A percentile compares a stretch with the other conserved stretches of the same genome.
phyloP scores from a whole-genome alignment of 2,797 vertebrate species.

The Pangasius macronema region DNA sequence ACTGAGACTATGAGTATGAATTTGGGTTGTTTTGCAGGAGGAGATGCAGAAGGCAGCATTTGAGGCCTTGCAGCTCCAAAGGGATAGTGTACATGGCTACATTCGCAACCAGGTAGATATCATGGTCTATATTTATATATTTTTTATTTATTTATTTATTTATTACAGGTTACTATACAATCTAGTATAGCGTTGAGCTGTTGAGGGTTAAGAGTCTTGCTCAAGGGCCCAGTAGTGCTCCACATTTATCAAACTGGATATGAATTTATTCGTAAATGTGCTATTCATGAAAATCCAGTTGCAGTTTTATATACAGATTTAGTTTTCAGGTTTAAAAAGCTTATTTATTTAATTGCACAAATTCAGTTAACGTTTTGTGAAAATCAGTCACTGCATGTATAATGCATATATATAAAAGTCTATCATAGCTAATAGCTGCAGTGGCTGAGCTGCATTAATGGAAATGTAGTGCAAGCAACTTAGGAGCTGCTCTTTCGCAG shows the following conservation, averaged over 20 bases:
- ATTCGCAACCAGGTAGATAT: constrained; percentile 87
- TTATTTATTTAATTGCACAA: not conserved
- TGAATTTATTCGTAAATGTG: not conserved
- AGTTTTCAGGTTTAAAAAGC: not conserved
- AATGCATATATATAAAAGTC: not conserved
- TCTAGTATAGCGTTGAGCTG: not conserved
- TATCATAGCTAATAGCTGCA: not conserved
- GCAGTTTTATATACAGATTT: not conserved
- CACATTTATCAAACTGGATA: not conserved
- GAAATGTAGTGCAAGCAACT: not conserved
- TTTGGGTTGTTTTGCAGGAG: constrained; percentile 72
- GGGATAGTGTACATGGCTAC: constrained; percentile 86
- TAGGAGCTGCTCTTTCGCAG: not conserved
- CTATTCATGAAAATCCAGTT: not conserved
- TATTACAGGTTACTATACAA: not conserved
- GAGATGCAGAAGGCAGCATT: constrained; percentile 95
- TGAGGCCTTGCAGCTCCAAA: constrained; percentile 92
- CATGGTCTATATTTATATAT: not conserved
- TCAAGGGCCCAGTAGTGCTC: not conserved
- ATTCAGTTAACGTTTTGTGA: not conserved
- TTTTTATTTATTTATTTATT: not conserved
- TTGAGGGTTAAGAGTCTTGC: not conserved
- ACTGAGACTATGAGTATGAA: not conserved
- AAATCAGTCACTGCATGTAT: not conserved
- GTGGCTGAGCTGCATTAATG: not conserved